phyloP scores from a whole-genome alignment of 2,888 invertebrate species.

The Agelastica alni region DNA sequence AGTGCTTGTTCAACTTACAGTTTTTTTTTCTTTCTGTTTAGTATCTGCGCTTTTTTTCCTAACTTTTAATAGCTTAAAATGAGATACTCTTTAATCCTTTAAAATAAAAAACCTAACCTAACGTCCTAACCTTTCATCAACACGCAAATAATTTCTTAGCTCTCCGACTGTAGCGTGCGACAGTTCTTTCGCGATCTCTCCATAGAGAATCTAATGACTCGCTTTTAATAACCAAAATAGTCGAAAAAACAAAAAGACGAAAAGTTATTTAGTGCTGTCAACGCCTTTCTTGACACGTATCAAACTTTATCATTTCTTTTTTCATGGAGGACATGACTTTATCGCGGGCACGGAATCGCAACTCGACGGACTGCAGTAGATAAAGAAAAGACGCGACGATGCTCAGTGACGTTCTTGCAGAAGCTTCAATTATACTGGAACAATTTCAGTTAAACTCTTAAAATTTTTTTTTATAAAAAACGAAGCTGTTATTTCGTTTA shows the following conservation, averaged over 20 bases:
- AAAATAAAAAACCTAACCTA: too few relatives aligned
- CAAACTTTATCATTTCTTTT: conserved; percentile 30
- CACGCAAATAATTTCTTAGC: too few relatives aligned
- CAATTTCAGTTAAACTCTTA: too few relatives aligned
- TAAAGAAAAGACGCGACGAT: conserved; percentile 1
- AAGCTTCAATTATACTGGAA: too few relatives aligned
- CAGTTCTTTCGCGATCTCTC: background rate
- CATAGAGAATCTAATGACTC: conserved; percentile 12
- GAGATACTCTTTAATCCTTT: too few relatives aligned
- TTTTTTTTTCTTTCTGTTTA: too few relatives aligned
- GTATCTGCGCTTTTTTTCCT: too few relatives aligned
- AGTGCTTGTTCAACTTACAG: too few relatives aligned
- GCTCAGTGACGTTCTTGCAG: background rate
- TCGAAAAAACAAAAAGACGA: conserved; percentile 6
- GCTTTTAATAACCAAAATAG: conserved; percentile 17
- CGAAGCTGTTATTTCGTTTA: too few relatives aligned
- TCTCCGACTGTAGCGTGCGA: background rate
- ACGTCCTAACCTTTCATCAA: too few relatives aligned
- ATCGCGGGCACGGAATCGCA: conserved; percentile 8
- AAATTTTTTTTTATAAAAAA: too few relatives aligned
- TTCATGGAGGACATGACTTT: conserved; percentile 19
- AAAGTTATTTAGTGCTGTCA: conserved; percentile 10
- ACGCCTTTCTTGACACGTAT: conserved; percentile 28
- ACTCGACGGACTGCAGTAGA: background rate
- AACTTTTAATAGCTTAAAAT: too few relatives aligned